Conservation (phyloP, 2,113 vertebrate genomes). For the Dasyurus viverrinus region DNA sequence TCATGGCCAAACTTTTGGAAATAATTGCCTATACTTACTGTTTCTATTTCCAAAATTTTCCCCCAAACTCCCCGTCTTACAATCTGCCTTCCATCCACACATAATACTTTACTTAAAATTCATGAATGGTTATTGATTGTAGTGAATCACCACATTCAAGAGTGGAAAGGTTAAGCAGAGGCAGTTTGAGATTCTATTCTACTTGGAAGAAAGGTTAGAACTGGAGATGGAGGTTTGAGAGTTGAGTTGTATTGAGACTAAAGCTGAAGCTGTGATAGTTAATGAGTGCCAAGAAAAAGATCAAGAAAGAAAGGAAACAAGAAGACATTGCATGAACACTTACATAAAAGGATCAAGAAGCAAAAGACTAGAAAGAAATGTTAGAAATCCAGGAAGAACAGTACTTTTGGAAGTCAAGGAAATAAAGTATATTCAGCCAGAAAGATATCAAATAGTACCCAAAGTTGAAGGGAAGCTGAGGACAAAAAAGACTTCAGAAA, state of each 20-base stretch:
- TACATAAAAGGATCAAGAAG: not conserved
- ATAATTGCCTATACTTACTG: not conserved
- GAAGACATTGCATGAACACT: not conserved
- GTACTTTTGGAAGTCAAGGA: not conserved
- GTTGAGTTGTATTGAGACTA: not conserved
- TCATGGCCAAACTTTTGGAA: not conserved
- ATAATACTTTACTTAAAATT: not conserved
- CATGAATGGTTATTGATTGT: not conserved
- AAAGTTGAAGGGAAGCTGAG: not conserved
- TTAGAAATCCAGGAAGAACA: not conserved
- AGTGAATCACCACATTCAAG: not conserved
- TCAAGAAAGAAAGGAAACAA: not conserved
- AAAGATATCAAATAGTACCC: not conserved
- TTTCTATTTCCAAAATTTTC: not conserved
- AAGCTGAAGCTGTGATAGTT: not conserved
- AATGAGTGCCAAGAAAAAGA: not conserved
- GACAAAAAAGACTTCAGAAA: not conserved
- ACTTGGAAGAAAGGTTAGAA: not conserved
- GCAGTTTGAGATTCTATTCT: not conserved
- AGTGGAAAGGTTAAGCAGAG: not conserved
- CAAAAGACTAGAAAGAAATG: not conserved
- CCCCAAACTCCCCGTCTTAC: not conserved
- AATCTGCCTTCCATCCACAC: not conserved
- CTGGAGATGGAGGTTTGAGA: not conserved
- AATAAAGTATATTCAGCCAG: not conserved